Evolutionary conservation across 1,140 invertebrate genomes (phyloP).

Genomic region (Pemphigus obesinymphae): DNA sequence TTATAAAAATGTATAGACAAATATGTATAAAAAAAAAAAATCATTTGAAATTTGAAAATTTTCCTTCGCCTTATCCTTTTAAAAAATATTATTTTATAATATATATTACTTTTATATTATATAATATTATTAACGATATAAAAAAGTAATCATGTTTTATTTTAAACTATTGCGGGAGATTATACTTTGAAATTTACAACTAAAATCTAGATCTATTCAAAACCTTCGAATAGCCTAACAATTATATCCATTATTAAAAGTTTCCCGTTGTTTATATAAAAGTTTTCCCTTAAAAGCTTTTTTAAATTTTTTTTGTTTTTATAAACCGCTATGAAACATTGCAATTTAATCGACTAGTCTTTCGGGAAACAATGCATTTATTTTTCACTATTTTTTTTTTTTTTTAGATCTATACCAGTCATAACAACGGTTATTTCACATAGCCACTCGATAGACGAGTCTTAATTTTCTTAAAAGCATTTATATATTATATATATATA

Average conservation of each 20-base stretch:
- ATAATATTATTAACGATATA: too few species aligned
- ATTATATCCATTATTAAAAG: conserved; percentile 3
- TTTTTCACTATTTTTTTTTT: not conserved
- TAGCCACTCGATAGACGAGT: not conserved
- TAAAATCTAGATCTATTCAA: not conserved
- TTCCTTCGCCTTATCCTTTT: not conserved
- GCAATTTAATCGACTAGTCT: not conserved
- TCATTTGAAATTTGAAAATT: not conserved
- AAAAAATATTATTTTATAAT: not conserved
- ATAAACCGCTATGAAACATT: not conserved
- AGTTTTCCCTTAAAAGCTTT: not conserved
- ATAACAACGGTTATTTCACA: not conserved
- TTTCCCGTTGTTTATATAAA: conserved; percentile 11
- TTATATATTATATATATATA: too few species aligned
- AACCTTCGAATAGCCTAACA: not conserved
- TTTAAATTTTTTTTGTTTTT: not conserved
- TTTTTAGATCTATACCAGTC: not conserved
- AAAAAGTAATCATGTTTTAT: not conserved
- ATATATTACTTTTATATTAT: not conserved
- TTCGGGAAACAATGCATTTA: not conserved
- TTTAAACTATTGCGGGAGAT: not conserved
- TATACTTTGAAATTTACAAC: not conserved
- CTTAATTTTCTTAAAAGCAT: not conserved
- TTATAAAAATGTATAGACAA: too few species aligned
- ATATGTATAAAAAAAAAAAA: too few species aligned